Evolutionary conservation across 2,113 vertebrate genomes (phyloP).

Genomic region (Zosterops japonicus): DNA sequence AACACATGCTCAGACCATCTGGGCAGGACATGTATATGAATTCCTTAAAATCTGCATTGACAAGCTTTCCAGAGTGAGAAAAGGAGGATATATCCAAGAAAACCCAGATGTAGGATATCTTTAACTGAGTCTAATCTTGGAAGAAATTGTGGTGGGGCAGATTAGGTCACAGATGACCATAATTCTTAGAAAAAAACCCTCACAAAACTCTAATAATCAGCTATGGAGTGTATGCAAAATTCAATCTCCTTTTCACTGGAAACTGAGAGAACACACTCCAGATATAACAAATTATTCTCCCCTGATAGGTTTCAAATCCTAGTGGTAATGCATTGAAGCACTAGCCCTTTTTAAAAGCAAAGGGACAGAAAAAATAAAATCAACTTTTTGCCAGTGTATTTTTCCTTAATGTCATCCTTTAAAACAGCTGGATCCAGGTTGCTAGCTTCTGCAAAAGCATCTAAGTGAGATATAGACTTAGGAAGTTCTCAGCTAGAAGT

Average conservation of each 20-base stretch:
- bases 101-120: background rate
- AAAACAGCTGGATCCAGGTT: background rate
- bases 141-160: background rate
- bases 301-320: background rate
- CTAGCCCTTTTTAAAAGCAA: background rate
- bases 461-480: background rate
- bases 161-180: background rate
- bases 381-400: background rate
- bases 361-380: background rate
- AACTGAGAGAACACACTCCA: background rate
- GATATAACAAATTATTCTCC: background rate
- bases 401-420: background rate
- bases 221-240: background rate
- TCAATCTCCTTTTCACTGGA: background rate
- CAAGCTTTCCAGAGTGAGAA: background rate
- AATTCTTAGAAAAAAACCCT: background rate
- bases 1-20: conserved; percentile 28
- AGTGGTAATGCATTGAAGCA: background rate
- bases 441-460: background rate
- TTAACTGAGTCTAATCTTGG: background rate
- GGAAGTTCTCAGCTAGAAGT: background rate
- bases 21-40: background rate
- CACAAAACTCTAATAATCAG: background rate
- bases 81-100: background rate
- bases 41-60: background rate